Percentiles rank a stretch among this genome's conserved stretches.
phyloP scores from a whole-genome alignment of 2,113 vertebrate genomes.

The Vombatus ursinus region DNA sequence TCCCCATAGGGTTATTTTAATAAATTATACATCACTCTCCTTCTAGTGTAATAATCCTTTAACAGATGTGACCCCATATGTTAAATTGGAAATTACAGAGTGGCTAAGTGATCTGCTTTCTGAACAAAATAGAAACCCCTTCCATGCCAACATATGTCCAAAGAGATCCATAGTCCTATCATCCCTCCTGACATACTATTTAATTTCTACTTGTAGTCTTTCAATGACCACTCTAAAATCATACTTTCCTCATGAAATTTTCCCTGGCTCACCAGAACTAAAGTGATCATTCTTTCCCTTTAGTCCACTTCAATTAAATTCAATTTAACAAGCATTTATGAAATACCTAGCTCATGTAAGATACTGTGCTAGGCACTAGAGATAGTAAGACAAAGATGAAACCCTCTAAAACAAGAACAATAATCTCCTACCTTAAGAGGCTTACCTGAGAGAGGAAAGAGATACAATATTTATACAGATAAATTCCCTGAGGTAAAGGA shows the following conservation, averaged over 20 bases:
- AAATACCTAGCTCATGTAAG: neutral
- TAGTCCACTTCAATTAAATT: neutral
- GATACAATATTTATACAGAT: neutral
- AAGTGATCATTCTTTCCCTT: neutral
- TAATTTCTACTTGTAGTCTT: neutral
- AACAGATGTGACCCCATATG: constrained; percentile 84
- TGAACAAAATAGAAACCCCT: constrained; percentile 55
- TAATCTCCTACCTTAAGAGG: neutral
- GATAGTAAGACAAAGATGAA: neutral
- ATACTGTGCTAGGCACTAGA: neutral
- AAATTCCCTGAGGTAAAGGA: neutral
- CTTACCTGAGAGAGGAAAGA: neutral
- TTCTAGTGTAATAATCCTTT: constrained; percentile 81
- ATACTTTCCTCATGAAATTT: neutral
- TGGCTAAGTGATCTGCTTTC: constrained; percentile 68
- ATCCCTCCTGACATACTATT: constrained; percentile 4
- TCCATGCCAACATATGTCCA: constrained; percentile 31
- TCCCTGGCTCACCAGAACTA: neutral
- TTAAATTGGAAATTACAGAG: constrained; percentile 78
- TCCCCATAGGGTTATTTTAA: constrained; percentile 82
- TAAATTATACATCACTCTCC: constrained; percentile 83
- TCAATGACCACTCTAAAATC: neutral
- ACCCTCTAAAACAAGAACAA: neutral
- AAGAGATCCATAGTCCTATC: constrained; percentile 5
- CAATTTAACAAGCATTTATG: neutral